phyloP scores from a whole-genome alignment of 2,113 vertebrate genomes.

The Heterotilapia buettikoferi region DNA sequence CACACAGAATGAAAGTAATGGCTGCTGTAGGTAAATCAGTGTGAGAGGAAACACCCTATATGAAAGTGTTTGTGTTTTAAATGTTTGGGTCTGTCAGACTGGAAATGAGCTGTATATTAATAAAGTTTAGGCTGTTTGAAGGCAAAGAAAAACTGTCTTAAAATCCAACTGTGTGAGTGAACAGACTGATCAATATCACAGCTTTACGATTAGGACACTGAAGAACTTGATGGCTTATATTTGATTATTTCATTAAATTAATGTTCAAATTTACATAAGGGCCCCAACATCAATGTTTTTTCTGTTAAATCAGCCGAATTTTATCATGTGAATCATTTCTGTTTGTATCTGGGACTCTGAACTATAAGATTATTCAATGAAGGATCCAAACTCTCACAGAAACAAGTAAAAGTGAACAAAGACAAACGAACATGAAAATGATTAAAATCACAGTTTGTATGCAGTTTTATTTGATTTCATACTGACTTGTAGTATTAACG shows the following conservation, averaged over 20 bases:
- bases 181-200: background rate
- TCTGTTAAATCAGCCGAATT: background rate
- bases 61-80: background rate
- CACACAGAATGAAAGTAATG: background rate
- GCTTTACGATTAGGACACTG: background rate
- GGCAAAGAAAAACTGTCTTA: background rate
- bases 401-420: background rate
- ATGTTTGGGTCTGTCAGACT: background rate
- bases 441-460: background rate
- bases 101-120: background rate
- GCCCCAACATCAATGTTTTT: background rate
- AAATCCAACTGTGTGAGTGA: background rate
- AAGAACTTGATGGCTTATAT: background rate
- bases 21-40: background rate
- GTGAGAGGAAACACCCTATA: background rate
- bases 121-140: background rate
- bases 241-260: background rate
- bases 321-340: background rate
- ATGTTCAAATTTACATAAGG: background rate
- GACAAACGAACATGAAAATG: background rate
- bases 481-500: background rate
- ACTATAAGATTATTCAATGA: background rate
- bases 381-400: background rate
- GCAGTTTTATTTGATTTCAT: background rate
- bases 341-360: background rate